phyloP scores from a whole-genome alignment of 2,888 invertebrate genomes.

The Ophion costatus region DNA sequence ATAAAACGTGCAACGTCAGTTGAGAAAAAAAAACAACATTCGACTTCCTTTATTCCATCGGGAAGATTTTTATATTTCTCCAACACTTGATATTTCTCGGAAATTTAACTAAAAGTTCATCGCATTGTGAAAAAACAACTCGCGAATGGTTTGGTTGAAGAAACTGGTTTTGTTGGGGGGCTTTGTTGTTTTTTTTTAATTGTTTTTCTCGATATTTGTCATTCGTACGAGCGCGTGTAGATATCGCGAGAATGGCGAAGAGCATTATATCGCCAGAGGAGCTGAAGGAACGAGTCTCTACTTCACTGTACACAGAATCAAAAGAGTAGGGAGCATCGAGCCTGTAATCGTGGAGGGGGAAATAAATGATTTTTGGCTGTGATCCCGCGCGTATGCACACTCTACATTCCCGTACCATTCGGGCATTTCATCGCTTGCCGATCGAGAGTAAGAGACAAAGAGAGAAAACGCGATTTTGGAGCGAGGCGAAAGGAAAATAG shows the following conservation, averaged over 20 bases:
- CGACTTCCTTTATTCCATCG: slow-evolving; percentile 2
- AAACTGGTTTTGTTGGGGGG: slow-evolving; percentile 7
- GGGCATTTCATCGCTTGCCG: slow-evolving; percentile 48
- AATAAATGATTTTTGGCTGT: slow-evolving; percentile 54
- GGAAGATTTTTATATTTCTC: no score
- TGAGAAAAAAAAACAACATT: neutral
- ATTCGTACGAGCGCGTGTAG: slow-evolving; percentile 32
- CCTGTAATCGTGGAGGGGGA: neutral
- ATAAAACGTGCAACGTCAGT: neutral
- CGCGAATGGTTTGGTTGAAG: slow-evolving; percentile 12
- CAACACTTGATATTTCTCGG: neutral
- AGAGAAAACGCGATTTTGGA: slow-evolving; percentile 30
- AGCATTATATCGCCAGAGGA: slow-evolving; percentile 22
- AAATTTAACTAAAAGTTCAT: neutral
- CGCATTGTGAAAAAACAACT: neutral
- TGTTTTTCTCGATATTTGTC: slow-evolving; percentile 33
- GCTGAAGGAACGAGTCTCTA: slow-evolving; percentile 26
- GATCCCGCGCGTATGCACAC: slow-evolving; percentile 52
- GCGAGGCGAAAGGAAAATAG: neutral
- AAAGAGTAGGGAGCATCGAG: slow-evolving; percentile 31
- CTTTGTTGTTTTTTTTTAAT: neutral
- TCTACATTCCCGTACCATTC: slow-evolving; percentile 55
- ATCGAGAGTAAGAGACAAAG: slow-evolving; percentile 26
- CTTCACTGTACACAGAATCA: slow-evolving; percentile 31
- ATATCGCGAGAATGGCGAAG: slow-evolving; percentile 29